A percentile compares a stretch with the other conserved stretches of the same genome.
These are phyloP conservation scores for Pelodytes ibericus DNA, from an alignment of 2,797 vertebrate species.

Conservation along the genomic window DNA sequence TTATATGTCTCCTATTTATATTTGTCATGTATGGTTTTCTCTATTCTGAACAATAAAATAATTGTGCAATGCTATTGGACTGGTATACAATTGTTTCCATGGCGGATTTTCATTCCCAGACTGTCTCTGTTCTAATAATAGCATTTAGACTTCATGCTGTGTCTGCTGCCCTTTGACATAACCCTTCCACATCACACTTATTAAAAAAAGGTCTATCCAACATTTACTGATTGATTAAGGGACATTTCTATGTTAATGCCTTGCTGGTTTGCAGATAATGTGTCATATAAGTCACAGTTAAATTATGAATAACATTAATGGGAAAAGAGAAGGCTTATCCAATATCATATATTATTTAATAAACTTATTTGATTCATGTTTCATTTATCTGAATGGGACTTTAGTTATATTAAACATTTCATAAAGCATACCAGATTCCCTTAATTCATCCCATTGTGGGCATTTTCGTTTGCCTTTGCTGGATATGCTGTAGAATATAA, in stretches of 20 bases:
- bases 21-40: too few species aligned
- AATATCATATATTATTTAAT: conserved; percentile 54
- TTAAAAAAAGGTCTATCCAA: conserved; percentile 1
- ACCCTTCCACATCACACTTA: not conserved
- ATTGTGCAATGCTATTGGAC: too few species aligned
- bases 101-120: too few species aligned
- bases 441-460: conserved; percentile 27
- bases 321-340: conserved; percentile 26
- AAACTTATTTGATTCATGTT: conserved; percentile 46
- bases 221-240: conserved; percentile 40
- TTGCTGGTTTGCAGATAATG: conserved; percentile 33
- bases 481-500: conserved; percentile 35
- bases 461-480: conserved; percentile 26
- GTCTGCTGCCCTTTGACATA: not conserved
- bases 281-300: conserved; percentile 39
- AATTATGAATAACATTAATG: conserved; percentile 39
- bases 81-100: too few species aligned
- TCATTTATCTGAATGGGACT: conserved; percentile 38
- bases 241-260: conserved; percentile 43
- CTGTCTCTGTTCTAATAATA: not conserved
- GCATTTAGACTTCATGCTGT: not conserved
- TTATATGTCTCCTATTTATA: too few species aligned
- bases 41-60: too few species aligned
- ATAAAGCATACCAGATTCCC: conserved; percentile 29
- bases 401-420: conserved; percentile 42